Evolutionary conservation across 2,113 vertebrate species (phyloP).

Genomic region (Dissostichus mawsoni): DNA sequence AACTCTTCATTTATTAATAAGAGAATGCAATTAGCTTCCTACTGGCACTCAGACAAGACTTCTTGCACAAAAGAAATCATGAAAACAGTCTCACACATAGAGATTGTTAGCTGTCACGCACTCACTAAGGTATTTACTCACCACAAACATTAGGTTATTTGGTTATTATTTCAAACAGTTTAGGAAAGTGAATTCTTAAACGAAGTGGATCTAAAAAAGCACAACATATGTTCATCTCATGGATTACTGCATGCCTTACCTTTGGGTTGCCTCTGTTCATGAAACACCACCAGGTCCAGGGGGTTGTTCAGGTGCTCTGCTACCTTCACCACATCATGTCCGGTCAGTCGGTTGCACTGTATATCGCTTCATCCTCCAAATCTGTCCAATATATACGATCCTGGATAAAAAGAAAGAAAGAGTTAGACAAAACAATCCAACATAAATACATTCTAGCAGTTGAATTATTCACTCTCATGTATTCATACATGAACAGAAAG

Average conservation of each 20-base stretch:
- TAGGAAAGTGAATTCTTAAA: constrained; percentile 13
- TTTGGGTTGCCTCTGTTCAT: constrained; percentile 94
- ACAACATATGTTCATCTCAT: not conserved
- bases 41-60: constrained; percentile 49
- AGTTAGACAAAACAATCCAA: not conserved
- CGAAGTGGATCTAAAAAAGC: not conserved
- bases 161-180: constrained; percentile 27
- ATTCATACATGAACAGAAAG: not conserved
- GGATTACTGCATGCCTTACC: constrained; percentile 77
- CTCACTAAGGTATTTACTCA: constrained; percentile 17
- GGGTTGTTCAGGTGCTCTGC: constrained; percentile 97
- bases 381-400: constrained; percentile 98
- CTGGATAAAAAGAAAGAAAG: constrained; percentile 73
- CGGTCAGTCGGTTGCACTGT: constrained; percentile 94
- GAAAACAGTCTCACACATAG: constrained; percentile 40
- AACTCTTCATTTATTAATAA: constrained; percentile 74
- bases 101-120: not conserved
- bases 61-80: constrained; percentile 68
- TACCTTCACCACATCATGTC: constrained; percentile 88
- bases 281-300: constrained; percentile 95
- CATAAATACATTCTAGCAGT: not conserved
- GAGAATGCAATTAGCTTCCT: constrained; percentile 69
- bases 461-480: not conserved
- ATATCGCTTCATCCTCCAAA: constrained; percentile 95
- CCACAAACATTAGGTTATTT: constrained; percentile 26